Base-by-base conservation (phyloP, 2,888 invertebrate species). In the Synergus itoensis region DNA sequence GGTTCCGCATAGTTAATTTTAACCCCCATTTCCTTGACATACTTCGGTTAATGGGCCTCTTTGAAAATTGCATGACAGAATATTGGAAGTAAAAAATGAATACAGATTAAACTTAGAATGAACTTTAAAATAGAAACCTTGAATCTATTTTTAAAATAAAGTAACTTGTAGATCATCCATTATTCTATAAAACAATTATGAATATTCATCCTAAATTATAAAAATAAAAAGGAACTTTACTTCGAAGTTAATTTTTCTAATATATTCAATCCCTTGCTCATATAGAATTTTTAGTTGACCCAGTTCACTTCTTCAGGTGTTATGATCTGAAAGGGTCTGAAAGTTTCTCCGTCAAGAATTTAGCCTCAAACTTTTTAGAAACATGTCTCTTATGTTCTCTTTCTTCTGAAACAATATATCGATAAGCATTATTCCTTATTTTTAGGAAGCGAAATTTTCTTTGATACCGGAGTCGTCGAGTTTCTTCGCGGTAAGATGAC, bases 371-470 rank as follows among this genome's bases (percentile, higher is more conserved):
- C 4, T 53, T 36, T 21, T 21, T 73, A 53, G 36, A 4, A 53
- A 41, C 21, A 45, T 0, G 4, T 45, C 43, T 43, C 1, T 48
- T 21, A 28, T 28, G 60, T 28, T 14, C 5, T 40, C 28, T 53
- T 73, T 73, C 7, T 16, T 40, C 0, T 0, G 4, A 16, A 53
- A 53, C 16, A 73, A 73, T 53, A 53, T 53, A 48, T 62, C 60
- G 75, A 77, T 73, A 77, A 48, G 65, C n/a, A 53, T 48, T 76
- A 45, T 78, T 81, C 80, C 80, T 77, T 82, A 82, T 82, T 80
- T 79, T 80, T 65, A 77, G 79, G 77, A 77, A 80, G 78, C 67
- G 73, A 77, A 62, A 48, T 73, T 73, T 28, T 73, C 45, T 73
- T 73, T 73, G 73, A 64, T 62, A 79, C 62, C 67, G 77, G 79